Base-by-base conservation (phyloP, 2,888 invertebrate genomes). In the Therioaphis trifolii region DNA sequence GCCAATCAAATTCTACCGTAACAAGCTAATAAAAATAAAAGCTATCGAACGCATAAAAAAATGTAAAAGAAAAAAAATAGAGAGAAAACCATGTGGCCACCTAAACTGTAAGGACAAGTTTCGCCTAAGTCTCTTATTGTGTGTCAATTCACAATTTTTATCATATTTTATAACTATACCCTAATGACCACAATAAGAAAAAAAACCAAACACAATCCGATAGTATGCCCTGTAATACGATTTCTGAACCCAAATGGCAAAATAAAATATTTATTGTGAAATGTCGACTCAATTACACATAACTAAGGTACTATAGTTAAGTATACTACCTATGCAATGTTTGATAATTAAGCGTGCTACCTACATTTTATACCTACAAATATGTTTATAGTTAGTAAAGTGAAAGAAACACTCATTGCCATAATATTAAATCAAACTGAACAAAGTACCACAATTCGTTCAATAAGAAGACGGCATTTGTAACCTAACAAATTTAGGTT, bases 1-100 rank as follows among this genome's bases (percentile, higher is more conserved):
- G 82, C 82, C 82, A 82, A 82, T 82, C 82, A 74, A 82, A 82
- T 82, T 82, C 82, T 72, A 82, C 72, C 82, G 71, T 82, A 82
- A 82, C 72, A 74, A 80, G 82, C 82, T 82, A 82, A 82, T 82
- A 71, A 72, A 82, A 78, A 66, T 76, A 80, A 80, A 82, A 72
- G 82, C 82, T 82, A 82, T 74, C 82, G 82, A 72, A 82, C 72
- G 61, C 82, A 46, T 74, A 72, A 58, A 55, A 78, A 69, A 24
- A 4, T 29, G 46, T 66, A 66, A 15, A 24, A 29, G 63, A 77
- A 63, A 63, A 75, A 55, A 5, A 43, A 24, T 15, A 27, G 7
- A 63, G 27, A 29, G 1, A 63, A 76, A 75, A 61, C 61, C 43
- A 46, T 76, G 2, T n/a, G 76, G 76, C 46, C 4, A 46, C 46